Conservation (phyloP, 2,888 invertebrate species). For the Desoria tigrina region DNA sequence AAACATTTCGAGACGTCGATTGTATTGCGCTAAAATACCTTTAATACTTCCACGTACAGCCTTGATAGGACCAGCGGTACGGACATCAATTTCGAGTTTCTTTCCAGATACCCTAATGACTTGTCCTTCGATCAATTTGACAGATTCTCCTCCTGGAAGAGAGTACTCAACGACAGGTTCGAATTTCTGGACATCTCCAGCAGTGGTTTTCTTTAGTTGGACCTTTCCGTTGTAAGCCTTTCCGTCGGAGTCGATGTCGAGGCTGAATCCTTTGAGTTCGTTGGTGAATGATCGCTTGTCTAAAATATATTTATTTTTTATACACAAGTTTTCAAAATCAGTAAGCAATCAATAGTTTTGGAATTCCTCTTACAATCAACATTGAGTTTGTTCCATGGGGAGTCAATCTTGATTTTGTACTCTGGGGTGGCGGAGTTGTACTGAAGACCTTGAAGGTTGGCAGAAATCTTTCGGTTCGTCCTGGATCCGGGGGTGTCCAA, state of each 20-base stretch:
- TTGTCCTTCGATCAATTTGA: constrained; percentile 54
- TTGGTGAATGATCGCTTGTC: constrained; percentile 42
- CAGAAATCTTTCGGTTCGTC: constrained; percentile 62
- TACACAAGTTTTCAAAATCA: too few species aligned
- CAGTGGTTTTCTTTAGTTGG: constrained; percentile 66
- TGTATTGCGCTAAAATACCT: too few species aligned
- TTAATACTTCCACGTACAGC: constrained; percentile 37
- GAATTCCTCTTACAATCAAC: constrained; percentile 54
- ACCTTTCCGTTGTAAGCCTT: constrained; percentile 66
- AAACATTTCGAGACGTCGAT: too few species aligned
- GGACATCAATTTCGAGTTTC: constrained; percentile 39
- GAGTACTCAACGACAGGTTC: constrained; percentile 71
- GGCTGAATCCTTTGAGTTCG: constrained; percentile 58
- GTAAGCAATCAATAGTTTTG: too few species aligned
- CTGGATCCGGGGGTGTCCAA: constrained; percentile 69
- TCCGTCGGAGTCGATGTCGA: constrained; percentile 64
- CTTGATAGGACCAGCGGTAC: constrained; percentile 39
- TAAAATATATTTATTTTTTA: too few species aligned
- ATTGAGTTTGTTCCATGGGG: constrained; percentile 65
- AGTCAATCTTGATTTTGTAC: constrained; percentile 59
- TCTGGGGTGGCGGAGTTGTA: constrained; percentile 31
- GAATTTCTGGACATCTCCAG: constrained; percentile 60
- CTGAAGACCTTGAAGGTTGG: constrained; percentile 37
- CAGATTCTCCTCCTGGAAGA: constrained; percentile 61
- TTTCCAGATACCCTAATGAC: constrained; percentile 38